A percentile compares a stretch with the other conserved stretches of the same genome.
Evolutionary conservation across 1,140 invertebrate species (phyloP).

Genomic region (Chrysopa pallens): DNA sequence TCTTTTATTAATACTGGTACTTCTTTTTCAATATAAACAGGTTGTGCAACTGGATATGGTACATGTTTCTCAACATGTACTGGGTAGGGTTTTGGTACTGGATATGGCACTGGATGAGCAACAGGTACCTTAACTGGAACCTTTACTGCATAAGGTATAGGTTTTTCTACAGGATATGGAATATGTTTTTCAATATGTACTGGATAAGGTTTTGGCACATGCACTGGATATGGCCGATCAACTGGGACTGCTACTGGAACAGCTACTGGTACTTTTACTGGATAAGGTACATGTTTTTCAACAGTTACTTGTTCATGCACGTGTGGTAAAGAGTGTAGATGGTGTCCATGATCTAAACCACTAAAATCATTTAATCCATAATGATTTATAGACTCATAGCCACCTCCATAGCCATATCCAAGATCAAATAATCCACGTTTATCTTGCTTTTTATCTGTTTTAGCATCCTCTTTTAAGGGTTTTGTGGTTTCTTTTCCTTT

Average conservation of each 20-base stretch:
- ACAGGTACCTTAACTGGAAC: conserved; percentile 18
- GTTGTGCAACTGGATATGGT: conserved; percentile 14
- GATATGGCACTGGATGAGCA: conserved; percentile 2
- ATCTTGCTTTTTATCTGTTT: conserved; percentile 15
- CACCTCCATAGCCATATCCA: conserved; percentile 13
- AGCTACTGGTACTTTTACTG: conserved; percentile 24
- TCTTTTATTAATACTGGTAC: conserved; percentile 6
- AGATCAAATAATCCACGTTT: conserved; percentile 20
- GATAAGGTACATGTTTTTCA: conserved; percentile 20
- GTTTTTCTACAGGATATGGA: conserved; percentile 18
- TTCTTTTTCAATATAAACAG: conserved; percentile 7
- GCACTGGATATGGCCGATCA: conserved; percentile 19
- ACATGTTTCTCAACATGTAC: conserved; percentile 20
- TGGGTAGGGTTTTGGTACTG: conserved; percentile 11
- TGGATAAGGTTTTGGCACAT: conserved; percentile 24
- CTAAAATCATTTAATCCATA: not conserved
- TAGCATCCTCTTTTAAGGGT: conserved; percentile 8
- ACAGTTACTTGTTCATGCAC: conserved; percentile 9
- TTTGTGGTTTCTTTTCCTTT: not conserved
- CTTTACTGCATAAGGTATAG: conserved; percentile 20
- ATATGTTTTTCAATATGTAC: conserved; percentile 19
- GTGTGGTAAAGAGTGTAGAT: not conserved
- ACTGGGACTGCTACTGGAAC: conserved; percentile 17
- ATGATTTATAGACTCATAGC: conserved; percentile 1
- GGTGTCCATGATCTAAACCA: conserved; percentile 4